phyloP scores from a whole-genome alignment of 2,113 vertebrate species.

The Oryzias celebensis region DNA sequence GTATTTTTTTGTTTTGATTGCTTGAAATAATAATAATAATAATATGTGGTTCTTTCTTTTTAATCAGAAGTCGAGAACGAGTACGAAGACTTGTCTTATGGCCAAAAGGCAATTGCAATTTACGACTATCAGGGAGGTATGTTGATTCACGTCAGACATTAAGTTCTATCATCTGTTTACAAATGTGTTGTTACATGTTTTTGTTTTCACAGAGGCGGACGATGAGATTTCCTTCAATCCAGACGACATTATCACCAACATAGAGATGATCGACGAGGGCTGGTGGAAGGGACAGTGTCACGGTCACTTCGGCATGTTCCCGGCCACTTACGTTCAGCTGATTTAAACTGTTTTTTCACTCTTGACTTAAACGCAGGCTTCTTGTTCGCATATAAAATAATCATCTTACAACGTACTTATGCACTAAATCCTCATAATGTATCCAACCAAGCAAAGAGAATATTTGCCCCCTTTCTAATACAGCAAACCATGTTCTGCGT shows the following conservation, averaged over 20 bases:
- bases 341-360: constrained; percentile 55
- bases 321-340: constrained; percentile 87
- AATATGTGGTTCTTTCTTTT: no score
- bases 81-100: constrained; percentile 68
- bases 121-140: constrained; percentile 90
- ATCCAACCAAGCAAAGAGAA: no score
- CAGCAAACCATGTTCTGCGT: no score
- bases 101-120: constrained; percentile 76
- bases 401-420: no score
- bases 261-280: constrained; percentile 93
- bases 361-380: no score
- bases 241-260: constrained; percentile 86
- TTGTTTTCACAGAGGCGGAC: constrained; percentile 79
- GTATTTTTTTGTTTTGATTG: no score
- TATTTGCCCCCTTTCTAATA: no score
- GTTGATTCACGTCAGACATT: constrained; percentile 11
- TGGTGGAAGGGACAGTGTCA: constrained; percentile 91
- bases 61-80: constrained; percentile 43
- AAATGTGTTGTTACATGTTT: no score
- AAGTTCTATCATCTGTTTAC: background rate
- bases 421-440: no score
- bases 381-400: no score
- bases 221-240: constrained; percentile 93
- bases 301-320: constrained; percentile 85
- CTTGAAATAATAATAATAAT: no score